These are phyloP conservation scores for Melanogrammus aeglefinus DNA, from an alignment of 2,797 vertebrate genomes.

Conservation along the genomic window DNA sequence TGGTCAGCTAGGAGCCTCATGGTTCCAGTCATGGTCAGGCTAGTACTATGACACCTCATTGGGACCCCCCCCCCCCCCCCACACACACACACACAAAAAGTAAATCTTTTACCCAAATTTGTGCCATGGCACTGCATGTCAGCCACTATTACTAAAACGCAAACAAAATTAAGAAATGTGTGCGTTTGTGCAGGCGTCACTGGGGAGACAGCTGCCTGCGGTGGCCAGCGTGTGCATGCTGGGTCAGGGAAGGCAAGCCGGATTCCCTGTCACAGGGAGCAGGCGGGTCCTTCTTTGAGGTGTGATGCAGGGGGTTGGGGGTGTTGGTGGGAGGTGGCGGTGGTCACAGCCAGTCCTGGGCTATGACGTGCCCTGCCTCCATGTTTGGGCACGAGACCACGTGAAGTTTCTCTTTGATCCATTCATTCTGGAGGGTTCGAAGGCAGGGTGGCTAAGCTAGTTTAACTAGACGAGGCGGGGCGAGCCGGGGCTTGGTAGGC, in stretches of 20 bases:
- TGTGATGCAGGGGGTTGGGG: slow-evolving; percentile 6
- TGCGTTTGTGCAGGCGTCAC: not conserved
- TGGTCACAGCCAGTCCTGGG: not conserved
- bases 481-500: not conserved
- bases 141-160: no score
- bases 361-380: not conserved
- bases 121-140: no score
- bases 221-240: slow-evolving; percentile 26
- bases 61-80: no score
- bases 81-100: no score
- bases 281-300: slow-evolving; percentile 33
- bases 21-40: not conserved
- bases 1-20: not conserved
- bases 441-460: not conserved
- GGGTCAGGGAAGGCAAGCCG: slow-evolving; percentile 20
- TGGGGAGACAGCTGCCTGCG: slow-evolving; percentile 9
- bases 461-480: not conserved
- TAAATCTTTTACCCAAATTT: no score
- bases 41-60: not conserved
- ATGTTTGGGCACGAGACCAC: not conserved
- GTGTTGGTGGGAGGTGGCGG: not conserved
- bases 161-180: not conserved
- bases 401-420: not conserved
- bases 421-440: not conserved
- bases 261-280: slow-evolving; percentile 38